Evolutionary conservation across 2,113 vertebrate species (phyloP).

Genomic region (Coryphaenoides rupestris): DNA sequence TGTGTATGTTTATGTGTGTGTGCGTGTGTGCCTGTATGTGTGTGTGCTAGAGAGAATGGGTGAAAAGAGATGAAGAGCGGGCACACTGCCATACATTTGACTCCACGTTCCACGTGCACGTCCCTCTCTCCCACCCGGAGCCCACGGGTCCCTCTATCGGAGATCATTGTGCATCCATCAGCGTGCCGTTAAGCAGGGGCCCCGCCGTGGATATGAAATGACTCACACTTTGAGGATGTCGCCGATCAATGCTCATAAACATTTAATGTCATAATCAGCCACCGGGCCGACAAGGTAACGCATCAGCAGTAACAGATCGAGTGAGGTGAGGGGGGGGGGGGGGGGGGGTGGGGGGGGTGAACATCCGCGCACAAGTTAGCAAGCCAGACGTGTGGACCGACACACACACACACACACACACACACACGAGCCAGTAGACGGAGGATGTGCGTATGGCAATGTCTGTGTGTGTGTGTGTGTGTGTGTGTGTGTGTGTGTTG

Average conservation of each 20-base stretch:
- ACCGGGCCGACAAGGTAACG: slow-evolving; percentile 53
- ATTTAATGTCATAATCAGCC: slow-evolving; percentile 73
- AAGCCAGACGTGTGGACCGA: slow-evolving; percentile 30
- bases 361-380: neutral
- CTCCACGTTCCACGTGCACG: neutral
- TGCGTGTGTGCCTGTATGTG: slow-evolving; percentile 22
- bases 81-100: no score
- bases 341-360: neutral
- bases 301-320: slow-evolving; percentile 31
- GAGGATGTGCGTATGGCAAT: slow-evolving; percentile 33
- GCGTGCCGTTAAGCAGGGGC: slow-evolving; percentile 60
- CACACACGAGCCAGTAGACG: slow-evolving; percentile 8
- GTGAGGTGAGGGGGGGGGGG: neutral
- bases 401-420: slow-evolving; percentile 8
- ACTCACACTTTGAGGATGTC: slow-evolving; percentile 52
- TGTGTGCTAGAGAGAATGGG: slow-evolving; percentile 17
- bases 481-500: slow-evolving; percentile 7
- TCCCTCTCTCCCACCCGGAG: slow-evolving; percentile 18
- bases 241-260: slow-evolving; percentile 73
- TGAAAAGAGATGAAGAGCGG: no score
- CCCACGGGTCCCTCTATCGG: slow-evolving; percentile 49
- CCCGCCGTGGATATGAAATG: slow-evolving; percentile 61
- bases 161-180: slow-evolving; percentile 71
- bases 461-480: neutral
- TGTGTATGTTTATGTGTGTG: neutral